A percentile compares a stretch with the other conserved stretches of the same genome.
These are phyloP conservation scores for Cynopterus sphinx DNA, from an alignment of 2,797 vertebrate genomes.

Conservation along the genomic window DNA sequence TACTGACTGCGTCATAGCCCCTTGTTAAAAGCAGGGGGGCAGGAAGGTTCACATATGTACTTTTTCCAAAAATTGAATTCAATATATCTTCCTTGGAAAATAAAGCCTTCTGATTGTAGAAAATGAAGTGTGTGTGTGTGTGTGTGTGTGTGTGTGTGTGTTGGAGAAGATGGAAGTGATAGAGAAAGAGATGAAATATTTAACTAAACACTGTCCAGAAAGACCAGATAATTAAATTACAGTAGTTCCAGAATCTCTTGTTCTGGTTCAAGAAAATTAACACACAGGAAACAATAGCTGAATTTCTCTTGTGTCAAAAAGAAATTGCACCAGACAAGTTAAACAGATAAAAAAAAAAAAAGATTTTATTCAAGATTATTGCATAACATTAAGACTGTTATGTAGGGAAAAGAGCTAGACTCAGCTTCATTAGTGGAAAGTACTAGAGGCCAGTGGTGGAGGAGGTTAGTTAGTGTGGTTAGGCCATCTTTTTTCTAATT, in stretches of 20 bases:
- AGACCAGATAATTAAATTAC: background rate
- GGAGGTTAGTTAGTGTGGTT: background rate
- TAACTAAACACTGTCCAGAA: background rate
- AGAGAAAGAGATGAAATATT: background rate
- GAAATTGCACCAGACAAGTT: background rate
- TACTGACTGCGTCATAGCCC: background rate
- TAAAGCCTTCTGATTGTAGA: too few species aligned
- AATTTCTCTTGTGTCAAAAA: background rate
- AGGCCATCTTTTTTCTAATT: background rate
- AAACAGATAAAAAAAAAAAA: background rate
- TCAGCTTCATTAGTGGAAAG: background rate
- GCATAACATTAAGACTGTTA: too few species aligned
- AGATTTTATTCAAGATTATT: background rate
- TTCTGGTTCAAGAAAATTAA: background rate
- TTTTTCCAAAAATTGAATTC: background rate
- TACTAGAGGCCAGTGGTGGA: background rate
- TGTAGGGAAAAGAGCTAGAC: background rate
- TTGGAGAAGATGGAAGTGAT: background rate
- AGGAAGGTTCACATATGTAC: background rate
- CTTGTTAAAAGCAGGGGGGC: background rate
- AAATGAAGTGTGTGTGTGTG: fast-evolving
- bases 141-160: fast-evolving
- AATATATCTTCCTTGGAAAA: too few species aligned
- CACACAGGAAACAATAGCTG: background rate
- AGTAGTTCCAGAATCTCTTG: background rate